Conservation (phyloP, 2,113 vertebrate genomes). For the Laticauda laticaudata region DNA sequence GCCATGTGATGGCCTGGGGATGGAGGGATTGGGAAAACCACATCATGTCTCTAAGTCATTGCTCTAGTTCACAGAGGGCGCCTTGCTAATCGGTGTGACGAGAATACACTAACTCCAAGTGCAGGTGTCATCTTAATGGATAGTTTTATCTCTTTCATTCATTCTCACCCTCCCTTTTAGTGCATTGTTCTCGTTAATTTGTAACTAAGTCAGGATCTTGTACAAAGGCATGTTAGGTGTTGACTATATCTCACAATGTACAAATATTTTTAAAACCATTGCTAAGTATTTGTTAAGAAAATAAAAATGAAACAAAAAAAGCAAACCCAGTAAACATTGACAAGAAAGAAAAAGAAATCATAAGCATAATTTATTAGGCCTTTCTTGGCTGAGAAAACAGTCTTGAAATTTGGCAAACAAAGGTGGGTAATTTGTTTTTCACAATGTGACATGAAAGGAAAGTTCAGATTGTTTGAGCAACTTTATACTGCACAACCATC, state of each 20-base stretch:
- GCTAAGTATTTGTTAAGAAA: constrained; percentile 78
- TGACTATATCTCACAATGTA: constrained; percentile 77
- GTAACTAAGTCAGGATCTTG: constrained; percentile 79
- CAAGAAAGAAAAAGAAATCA: constrained; percentile 43
- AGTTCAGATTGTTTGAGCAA: neutral
- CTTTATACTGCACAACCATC: constrained; percentile 13
- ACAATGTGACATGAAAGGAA: neutral
- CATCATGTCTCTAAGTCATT: constrained; percentile 50
- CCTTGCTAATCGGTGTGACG: constrained; percentile 47
- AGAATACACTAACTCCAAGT: constrained; percentile 44
- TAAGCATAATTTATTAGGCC: constrained; percentile 26
- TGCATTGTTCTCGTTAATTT: constrained; percentile 84
- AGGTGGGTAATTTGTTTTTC: neutral
- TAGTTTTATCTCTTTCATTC: constrained; percentile 65
- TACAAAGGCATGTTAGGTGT: constrained; percentile 87
- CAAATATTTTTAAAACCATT: constrained; percentile 79
- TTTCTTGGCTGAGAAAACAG: constrained; percentile 29
- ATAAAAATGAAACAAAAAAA: constrained; percentile 65
- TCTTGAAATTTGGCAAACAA: neutral
- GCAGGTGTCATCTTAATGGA: constrained; percentile 69
- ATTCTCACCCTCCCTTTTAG: constrained; percentile 25
- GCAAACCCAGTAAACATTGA: constrained; percentile 55
- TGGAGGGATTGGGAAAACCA: constrained; percentile 26
- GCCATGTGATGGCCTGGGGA: constrained; percentile 19
- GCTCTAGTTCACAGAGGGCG: constrained; percentile 58